Base-by-base conservation (phyloP, 2,888 invertebrate species). In the Limnephilus marmoratus region DNA sequence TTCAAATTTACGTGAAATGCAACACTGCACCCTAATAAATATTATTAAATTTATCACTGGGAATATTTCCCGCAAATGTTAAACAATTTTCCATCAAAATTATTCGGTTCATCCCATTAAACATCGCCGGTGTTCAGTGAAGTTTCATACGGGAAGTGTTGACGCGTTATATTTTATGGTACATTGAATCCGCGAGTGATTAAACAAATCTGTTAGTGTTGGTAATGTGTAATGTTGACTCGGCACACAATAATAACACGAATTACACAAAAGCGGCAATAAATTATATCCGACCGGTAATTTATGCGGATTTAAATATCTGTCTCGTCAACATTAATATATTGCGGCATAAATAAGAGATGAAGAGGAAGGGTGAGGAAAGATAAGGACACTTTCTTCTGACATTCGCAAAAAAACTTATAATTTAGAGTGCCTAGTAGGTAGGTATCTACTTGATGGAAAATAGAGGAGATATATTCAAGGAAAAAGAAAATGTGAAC, bases 111-210 rank as follows among this genome's bases (percentile, higher is more conserved):
- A 29, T 90, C 85, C 90, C 85, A 85, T 90, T 85, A 53, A 90
- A 81, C 90, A n/a, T 68, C 68, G 85, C 85, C 34, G 53, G 45
- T 83, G 90, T 68, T 90, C 90, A 37, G 83, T 83, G 83, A 90
- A 83, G 49, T 90, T 90, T 90, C 53, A 90, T 15, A 41, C 53
- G 80, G 5, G 83, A 90, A 92, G 90, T 83, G 90, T 92, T 92
- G 90, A 92, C 86, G 91, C 91, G 91, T 91, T 83, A 90, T 81
- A 88, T 92, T 91, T 89, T 68, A 89, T 80, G 88, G 88, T 68
- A 88, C 92, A 89, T 91, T 83, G 90, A 89, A 41, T 92, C 88
- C 82, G 68, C 92, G 37, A 90, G 85, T 90, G 91, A 92, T 92
- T 91, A 90, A 91, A 87, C 91, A 91, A 81, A 87, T 87, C 86